Evolutionary conservation across 2,113 vertebrate species (phyloP), one percentile per base, ranked within the genome.

Genomic region (Elachura formosa): DNA sequence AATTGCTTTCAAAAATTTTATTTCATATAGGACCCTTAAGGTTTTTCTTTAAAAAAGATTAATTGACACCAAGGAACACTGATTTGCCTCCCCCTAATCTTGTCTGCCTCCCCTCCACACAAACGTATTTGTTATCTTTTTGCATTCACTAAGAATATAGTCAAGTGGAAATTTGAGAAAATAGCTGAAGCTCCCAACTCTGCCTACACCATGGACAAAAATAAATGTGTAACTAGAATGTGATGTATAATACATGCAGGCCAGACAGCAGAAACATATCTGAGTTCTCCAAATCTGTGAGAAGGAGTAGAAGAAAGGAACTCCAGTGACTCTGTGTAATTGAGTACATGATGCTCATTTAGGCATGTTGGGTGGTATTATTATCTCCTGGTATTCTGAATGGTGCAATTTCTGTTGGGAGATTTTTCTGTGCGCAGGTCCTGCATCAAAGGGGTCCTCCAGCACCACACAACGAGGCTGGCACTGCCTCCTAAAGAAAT

Each of bases 221-320:
- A 92, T 94, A 95, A 82, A 89, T 6, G 45, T 91, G 67, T 91
- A 85, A 85, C 71, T 91, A 85, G 87, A 87, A 64, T 61, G 28
- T 89, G 77, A 56, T 89, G 18, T 84, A 45, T 56, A 72, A 89
- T 84, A 20, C 24, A 62, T 75, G 48, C 43, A 64, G 45, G n/a
- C 58, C 62, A 89, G 80, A 81, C 63, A 92, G 74, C 41, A 69
- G 64, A 78, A 83, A 75, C 21, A 4, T 40, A 55, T 25, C 56
- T 52, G 36, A 25, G 18, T 52, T 49, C 45, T 91, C 48, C 29
- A 54, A 56, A 69, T 68, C 28, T 64, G 25, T 54, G 52, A 90
- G 43, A 71, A 87, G 56, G 29, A 62, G 23, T 14, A 69, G 23
- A 64, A 69, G 36, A 67, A 77, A 71, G 38, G 78, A 75, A 64